These are phyloP conservation scores for Apis laboriosa DNA, from an alignment of 1,140 invertebrate species.

Conservation along the genomic window DNA sequence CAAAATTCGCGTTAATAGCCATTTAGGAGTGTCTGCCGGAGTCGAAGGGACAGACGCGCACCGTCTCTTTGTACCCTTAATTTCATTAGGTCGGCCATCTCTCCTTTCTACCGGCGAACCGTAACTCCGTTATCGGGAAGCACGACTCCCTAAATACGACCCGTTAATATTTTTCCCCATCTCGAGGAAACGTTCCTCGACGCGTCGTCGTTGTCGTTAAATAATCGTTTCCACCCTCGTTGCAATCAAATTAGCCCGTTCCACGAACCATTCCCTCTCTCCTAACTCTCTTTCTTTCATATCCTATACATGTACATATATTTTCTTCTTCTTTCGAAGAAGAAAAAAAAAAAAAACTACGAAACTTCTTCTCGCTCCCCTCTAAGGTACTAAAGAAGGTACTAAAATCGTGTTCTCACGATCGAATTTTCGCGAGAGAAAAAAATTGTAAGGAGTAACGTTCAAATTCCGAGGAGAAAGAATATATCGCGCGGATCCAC, in stretches of 20 bases:
- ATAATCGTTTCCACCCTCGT: slow-evolving; percentile 47
- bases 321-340: no score
- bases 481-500: not conserved
- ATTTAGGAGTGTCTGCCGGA: slow-evolving; percentile 60
- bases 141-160: slow-evolving; percentile 76
- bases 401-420: no score
- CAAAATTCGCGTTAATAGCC: slow-evolving; percentile 64
- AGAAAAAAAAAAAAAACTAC: no score
- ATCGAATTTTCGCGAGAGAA: no score
- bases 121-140: slow-evolving; percentile 77
- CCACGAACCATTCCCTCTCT: not conserved
- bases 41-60: slow-evolving; percentile 55
- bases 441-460: no score
- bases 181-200: slow-evolving; percentile 44
- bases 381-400: no score
- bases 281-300: no score
- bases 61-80: slow-evolving; percentile 78
- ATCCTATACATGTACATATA: no score
- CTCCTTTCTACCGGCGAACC: slow-evolving; percentile 68
- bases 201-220: slow-evolving; percentile 48
- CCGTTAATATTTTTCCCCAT: slow-evolving; percentile 64
- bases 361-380: no score
- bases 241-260: slow-evolving; percentile 42
- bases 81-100: slow-evolving; percentile 78
- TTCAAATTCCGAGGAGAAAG: no score